Evolutionary conservation across 2,888 invertebrate species (phyloP), one percentile per base, ranked within the genome.

Genomic region (Temnothorax rugatulus): DNA sequence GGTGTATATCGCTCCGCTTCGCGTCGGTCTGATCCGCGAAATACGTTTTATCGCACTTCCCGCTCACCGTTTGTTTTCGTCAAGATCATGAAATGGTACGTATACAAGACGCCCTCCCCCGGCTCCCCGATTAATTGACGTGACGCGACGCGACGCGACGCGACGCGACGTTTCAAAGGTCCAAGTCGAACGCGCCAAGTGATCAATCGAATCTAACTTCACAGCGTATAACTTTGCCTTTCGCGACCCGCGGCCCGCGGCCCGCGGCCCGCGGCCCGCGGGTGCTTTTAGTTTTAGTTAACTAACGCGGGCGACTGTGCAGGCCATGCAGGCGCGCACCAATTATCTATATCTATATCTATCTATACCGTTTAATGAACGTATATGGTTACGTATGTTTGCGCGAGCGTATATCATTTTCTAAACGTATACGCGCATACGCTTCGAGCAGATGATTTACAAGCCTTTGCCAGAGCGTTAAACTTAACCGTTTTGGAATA

Each of bases 41-140:
- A 7, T 34, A 34, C 7, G 7, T 34, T 34, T 34, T 34, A 34
- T 34, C 34, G 34, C 34, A 34, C 34, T 4, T 34, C 34, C 34
- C 34, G 34, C 34, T 34, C 34, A 34, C 34, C 34, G 44, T 34
- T 47, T 54, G 63, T 50, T 63, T 38, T 21, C 61, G 11, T 34
- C 66, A 75, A 83, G 88, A 82, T 73, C 64, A 89, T 90, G 90
- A 90, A 89, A 82, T 90, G 91, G 90, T 90, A 90, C 77, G 90
- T 90, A 69, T 64, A 44, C 15, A 15, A 34, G 34, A 34, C 34
- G 34, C 34, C 13, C 44, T 11, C 13, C 13, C 44, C 13, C 44
- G 44, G 13, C 15, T 21, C 25, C 21, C n/a, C 34, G 25, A 68
- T 25, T 52, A 21, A 75, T 34, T 38, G 1, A 21, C 21, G 54